Percentiles rank a stretch among this genome's conserved stretches.
Evolutionary conservation across 2,113 vertebrate species (phyloP).

Genomic region (Nycticebus coucang): DNA sequence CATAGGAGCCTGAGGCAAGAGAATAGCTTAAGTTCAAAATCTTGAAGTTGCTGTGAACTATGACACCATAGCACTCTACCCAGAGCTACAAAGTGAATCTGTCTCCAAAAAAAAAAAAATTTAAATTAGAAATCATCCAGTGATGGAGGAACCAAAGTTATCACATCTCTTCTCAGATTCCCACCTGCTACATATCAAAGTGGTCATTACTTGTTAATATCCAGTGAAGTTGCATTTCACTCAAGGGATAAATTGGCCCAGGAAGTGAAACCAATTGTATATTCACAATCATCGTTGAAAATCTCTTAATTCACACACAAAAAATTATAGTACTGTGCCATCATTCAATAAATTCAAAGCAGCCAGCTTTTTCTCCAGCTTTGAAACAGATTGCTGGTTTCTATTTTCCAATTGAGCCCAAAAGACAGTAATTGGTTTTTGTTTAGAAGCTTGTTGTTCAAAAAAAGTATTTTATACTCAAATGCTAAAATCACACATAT

Average conservation of each 20-base stretch:
- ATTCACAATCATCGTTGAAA: slow-evolving; percentile 53
- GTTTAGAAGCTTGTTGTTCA: slow-evolving; percentile 65
- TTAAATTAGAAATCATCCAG: not conserved
- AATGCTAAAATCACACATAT: slow-evolving; percentile 20
- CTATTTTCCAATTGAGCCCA: slow-evolving; percentile 64
- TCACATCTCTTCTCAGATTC: slow-evolving; percentile 6
- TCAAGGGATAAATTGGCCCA: not conserved
- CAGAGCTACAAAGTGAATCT: no score
- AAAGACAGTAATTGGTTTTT: slow-evolving; percentile 71
- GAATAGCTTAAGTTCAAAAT: no score
- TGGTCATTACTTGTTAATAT: slow-evolving; percentile 6
- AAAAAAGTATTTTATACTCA: slow-evolving; percentile 62
- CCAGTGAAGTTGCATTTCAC: slow-evolving; percentile 5
- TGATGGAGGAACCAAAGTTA: not conserved
- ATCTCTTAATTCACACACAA: slow-evolving; percentile 46
- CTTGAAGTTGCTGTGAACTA: no score
- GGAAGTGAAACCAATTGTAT: slow-evolving; percentile 13
- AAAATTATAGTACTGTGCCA: slow-evolving; percentile 43
- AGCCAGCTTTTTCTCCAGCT: slow-evolving; percentile 62
- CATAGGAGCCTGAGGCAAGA: no score
- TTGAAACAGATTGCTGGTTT: slow-evolving; percentile 73
- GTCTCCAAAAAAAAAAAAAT: not conserved
- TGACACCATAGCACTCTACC: no score
- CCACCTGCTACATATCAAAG: not conserved
- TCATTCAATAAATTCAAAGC: slow-evolving; percentile 59